Conservation (phyloP, 2,113 vertebrate genomes). For the Onychorhynchus coronatus region DNA sequence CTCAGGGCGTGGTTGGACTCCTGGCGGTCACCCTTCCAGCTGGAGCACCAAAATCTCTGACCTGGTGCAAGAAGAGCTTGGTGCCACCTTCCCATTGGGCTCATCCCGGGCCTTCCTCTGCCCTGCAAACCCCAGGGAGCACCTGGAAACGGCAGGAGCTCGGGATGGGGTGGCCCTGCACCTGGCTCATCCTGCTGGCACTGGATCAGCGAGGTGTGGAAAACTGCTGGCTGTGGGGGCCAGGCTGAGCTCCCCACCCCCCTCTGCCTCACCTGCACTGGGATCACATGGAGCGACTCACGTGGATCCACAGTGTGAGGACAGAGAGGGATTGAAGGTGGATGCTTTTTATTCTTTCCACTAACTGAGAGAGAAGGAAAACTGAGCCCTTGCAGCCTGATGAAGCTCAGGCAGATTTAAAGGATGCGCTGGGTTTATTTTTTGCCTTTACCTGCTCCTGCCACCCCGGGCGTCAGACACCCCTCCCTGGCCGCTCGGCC, state of each 20-base stretch:
- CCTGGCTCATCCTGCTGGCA: too few species aligned
- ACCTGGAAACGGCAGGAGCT: not conserved
- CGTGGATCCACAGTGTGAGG: accelerated
- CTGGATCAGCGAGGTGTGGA: not conserved
- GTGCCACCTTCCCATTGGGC: accelerated
- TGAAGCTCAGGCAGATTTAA: not conserved
- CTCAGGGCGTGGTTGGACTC: not conserved
- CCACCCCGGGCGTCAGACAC: not conserved
- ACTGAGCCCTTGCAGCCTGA: not conserved
- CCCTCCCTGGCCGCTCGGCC: not conserved
- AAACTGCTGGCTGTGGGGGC: not conserved
- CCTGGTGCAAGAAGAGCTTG: not conserved
- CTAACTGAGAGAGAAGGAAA: not conserved
- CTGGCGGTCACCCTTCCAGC: accelerated
- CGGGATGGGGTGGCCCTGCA: not conserved
- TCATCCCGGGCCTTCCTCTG: accelerated
- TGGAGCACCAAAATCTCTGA: not conserved
- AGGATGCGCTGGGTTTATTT: not conserved
- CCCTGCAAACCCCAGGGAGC: not conserved
- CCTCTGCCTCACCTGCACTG: not conserved
- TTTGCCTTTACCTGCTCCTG: not conserved
- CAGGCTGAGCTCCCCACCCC: not conserved
- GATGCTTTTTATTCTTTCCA: not conserved
- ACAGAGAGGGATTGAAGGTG: not conserved
- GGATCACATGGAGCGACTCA: accelerated